Evolutionary conservation across 2,888 invertebrate genomes (phyloP), one percentile per base, ranked within the genome.

Genomic region (Netelia fuscicornis): DNA sequence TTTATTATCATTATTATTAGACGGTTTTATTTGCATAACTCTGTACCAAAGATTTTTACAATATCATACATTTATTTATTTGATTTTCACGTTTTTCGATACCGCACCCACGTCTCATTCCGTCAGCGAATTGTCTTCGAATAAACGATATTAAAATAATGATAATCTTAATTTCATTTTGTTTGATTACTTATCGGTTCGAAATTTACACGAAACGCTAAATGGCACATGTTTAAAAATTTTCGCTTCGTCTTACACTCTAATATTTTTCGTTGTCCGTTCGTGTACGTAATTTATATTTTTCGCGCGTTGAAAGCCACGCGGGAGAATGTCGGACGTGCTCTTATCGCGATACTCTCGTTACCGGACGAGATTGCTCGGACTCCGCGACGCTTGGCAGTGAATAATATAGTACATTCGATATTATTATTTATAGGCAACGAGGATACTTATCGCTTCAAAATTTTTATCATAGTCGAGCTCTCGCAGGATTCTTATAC

Each of bases 341-440:
- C 70, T 44, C 60, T 75, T 70, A 77, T 82, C 62, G 64, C 13
- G 68, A 70, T 64, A 76, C 75, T 76, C 68, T 71, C 82, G 82
- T 77, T 82, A 71, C 54, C 13, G 44, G 25, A 54, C 20, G 65
- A 77, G 82, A 65, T 82, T 82, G 82, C 76, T 65, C 60, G 44
- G 37, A 76, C 56, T 65, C 52, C 54, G 37, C 65, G 58, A 42
- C 17, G 48, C 54, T 30, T 67, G 71, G 62, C 56, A 82, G 52
- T 67, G 82, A 74, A 78, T 74, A 72, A 78, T 68, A 68, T 62
- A 83, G 52, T 68, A 54, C 68, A 78, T 83, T 78, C 68, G 67
- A 78, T 62, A 68, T 78, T 83, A 74, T 78, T 78, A 83, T 83
- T 83, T 83, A 77, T 78, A 83, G 82, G 77, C 68, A 52, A 20